Evolutionary conservation across 2,113 vertebrate genomes (phyloP).

Genomic region (Callorhinus ursinus): DNA sequence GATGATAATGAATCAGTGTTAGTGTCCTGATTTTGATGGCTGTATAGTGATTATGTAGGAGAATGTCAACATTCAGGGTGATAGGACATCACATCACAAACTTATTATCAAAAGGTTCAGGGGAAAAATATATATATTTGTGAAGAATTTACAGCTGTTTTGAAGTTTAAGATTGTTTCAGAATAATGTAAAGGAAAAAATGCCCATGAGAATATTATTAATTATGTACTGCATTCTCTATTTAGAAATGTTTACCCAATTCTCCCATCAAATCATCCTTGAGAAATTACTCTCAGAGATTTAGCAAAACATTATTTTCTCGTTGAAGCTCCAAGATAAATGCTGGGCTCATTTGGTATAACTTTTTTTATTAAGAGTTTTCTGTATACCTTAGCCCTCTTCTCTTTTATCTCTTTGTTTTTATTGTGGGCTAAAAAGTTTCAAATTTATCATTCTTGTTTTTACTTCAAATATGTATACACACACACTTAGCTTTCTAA

Average conservation of each 20-base stretch:
- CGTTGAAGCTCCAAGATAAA: neutral
- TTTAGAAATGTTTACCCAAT: neutral
- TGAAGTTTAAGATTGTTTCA: neutral
- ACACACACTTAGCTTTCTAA: neutral
- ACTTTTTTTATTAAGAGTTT: neutral
- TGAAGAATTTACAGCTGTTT: neutral
- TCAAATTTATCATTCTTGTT: neutral
- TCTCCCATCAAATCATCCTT: neutral
- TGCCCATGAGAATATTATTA: neutral
- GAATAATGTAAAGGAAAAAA: neutral
- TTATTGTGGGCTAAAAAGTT: neutral
- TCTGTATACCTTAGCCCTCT: neutral
- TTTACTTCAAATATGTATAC: neutral
- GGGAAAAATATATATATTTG: neutral
- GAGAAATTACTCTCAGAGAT: neutral
- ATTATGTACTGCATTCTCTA: neutral
- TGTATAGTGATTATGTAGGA: neutral
- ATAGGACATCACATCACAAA: neutral
- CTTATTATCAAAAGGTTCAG: neutral
- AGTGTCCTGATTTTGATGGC: neutral
- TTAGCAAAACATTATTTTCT: neutral
- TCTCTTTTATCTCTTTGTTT: conserved; percentile 19
- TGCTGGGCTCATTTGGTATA: neutral
- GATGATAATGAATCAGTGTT: neutral
- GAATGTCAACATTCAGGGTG: neutral